Evolutionary conservation across 2,888 invertebrate species (phyloP).

Genomic region (Eutolmus rufibarbis): DNA sequence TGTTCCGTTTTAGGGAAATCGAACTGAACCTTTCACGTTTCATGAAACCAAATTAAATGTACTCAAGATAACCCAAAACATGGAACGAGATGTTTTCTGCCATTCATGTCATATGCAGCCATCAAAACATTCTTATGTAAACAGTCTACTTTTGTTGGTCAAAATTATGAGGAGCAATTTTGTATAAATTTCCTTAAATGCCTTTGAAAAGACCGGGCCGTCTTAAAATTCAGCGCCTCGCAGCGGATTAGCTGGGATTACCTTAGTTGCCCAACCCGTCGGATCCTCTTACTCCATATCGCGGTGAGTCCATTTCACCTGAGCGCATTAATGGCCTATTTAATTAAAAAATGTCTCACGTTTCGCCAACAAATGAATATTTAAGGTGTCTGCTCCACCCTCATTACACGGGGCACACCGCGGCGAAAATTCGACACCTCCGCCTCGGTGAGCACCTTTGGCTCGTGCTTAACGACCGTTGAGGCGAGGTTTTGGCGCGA

Average conservation of each 20-base stretch:
- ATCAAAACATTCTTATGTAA: not conserved
- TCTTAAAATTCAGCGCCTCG: not conserved
- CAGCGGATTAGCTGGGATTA: not conserved
- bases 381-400: not conserved
- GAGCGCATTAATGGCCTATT: not conserved
- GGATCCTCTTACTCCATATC: not conserved
- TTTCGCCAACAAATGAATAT: constrained; percentile 1
- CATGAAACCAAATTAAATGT: not conserved
- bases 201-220: not conserved
- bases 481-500: not conserved
- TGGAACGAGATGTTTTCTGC: not conserved
- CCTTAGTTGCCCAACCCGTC: not conserved
- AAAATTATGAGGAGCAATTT: not conserved
- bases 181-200: not conserved
- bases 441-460: not conserved
- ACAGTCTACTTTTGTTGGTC: not conserved
- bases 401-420: not conserved
- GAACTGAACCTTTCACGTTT: not conserved
- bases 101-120: not conserved
- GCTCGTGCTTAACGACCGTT: not conserved
- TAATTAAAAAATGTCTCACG: not conserved
- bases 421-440: not conserved
- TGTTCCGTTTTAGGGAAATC: not conserved
- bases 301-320: not conserved
- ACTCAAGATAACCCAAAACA: not conserved